Base-by-base conservation (phyloP, 1,140 invertebrate species). In the Philotrypesis tridentata region DNA sequence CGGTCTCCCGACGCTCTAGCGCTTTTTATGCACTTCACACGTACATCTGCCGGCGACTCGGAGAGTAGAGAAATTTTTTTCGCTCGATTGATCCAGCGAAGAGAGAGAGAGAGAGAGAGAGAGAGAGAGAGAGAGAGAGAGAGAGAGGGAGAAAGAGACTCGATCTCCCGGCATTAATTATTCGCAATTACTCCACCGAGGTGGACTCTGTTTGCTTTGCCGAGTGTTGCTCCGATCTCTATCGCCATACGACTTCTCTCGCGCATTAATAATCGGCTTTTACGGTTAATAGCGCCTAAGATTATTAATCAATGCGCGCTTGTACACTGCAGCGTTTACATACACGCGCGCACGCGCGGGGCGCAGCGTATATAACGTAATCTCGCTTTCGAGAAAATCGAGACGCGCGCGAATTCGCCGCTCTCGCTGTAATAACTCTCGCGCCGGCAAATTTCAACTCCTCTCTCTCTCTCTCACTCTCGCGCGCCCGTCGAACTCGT, bases 11-110 rank as follows among this genome's bases (percentile, higher is more conserved):
- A 37, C 17, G n/a, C 61, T 48, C 43, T n/a, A n/a, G n/a, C 48
- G 48, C 17, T 55, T 55, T 17, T 78, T 68, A 48, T 71, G 43
- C 67, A 79, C 67, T 79, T 79, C 67, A 71, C 77, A 79, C 77
- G 48, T 55, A 55, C 7, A 17, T 55, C 40, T 43, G 17, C n/a
- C 48, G 48, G n/a, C n/a, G n/a, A n/a, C 48, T 55, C 48, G 48
- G 7, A n/a, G n/a, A n/a, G n/a, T n/a, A n/a, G 14, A 61, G n/a
- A 63, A 63, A 63, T 76, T 65, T 74, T 73, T n/a, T 8, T 72
- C n/a, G 7, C 29, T 48, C 6, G 27, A 74, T 55, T 17, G 25
- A 48, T 48, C 43, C 14, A 11, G 23, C 37, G 40, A n/a, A n/a
- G n/a, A n/a, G n/a, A n/a, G n/a, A n/a, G n/a, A n/a, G n/a, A n/a